Base-by-base conservation (phyloP, 2,113 vertebrate genomes). In the Oreocharis arfaki region DNA sequence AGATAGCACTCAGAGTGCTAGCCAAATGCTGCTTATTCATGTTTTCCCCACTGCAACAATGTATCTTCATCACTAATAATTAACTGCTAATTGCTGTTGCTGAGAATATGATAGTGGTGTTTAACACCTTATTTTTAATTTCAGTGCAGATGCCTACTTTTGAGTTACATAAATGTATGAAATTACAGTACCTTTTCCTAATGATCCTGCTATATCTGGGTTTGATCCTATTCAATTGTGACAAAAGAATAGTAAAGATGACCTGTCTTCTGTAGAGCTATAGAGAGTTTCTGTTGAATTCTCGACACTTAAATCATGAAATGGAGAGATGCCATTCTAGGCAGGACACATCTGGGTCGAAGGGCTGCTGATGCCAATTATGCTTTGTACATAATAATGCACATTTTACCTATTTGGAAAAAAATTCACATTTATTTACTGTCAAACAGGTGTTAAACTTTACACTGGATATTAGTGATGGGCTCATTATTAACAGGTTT, bases 361-460 rank as follows among this genome's bases (percentile, higher is more conserved):
- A 91, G 80, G 61, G 76, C 78, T 94, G 87, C 71, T 95, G 87
- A 95, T 95, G 91, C 92, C 94, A 97, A 95, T 97, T 96, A 90
- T 82, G 67, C 89, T 93, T 93, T 3, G 64, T 97, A 98, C 94
- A 98, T 97, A 96, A 97, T 93, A 98, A 97, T 97, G 96, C 97
- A 97, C 98, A 76, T 97, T 96, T 97, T 98, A 96, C 93, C 98
- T 98, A 98, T 98, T 99, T 99, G 98, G 98, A 98, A 98, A 99
- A 97, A 99, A 99, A 98, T 98, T 99, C 99, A 99, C 99, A 99
- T 99, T 99, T 99, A 99, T 99, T 99, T 99, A 99, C 99, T 99
- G 98, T 99, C 99, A 99, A 99, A 99, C 99, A 99, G 98, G 99
- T 99, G 99, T 99, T 99, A 99, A 99, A 99, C 98, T 99, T 99